Conservation (phyloP, 1,140 invertebrate genomes). For the Drosophila rhopaloa region DNA sequence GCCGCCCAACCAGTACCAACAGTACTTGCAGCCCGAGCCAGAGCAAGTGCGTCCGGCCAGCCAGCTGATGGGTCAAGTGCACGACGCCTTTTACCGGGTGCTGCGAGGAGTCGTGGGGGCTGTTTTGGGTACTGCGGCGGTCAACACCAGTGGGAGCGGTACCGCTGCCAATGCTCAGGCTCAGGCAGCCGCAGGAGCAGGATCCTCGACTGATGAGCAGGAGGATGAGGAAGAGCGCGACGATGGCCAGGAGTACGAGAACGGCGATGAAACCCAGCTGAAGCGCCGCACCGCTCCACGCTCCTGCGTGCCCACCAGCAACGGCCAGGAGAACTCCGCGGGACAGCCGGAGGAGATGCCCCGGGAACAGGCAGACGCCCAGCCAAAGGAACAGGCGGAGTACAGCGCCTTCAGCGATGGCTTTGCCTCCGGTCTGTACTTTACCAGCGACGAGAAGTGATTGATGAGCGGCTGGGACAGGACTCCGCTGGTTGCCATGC, state of each 20-base stretch:
- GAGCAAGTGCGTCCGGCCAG: conserved; percentile 44
- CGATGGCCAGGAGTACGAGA: conserved; percentile 10
- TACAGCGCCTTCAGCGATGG: conserved; percentile 51
- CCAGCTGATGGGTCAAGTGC: conserved; percentile 39
- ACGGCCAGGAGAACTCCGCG: background rate
- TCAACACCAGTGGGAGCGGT: background rate
- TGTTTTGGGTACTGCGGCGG: conserved; percentile 30
- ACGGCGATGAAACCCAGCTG: conserved; percentile 4
- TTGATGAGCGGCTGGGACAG: background rate
- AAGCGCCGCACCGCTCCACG: conserved; percentile 39
- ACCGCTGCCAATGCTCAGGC: background rate
- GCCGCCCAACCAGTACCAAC: background rate
- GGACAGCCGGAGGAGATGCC: background rate
- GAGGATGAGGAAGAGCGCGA: conserved; percentile 17
- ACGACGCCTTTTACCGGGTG: conserved; percentile 52
- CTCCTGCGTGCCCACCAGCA: conserved; percentile 33
- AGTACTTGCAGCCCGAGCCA: background rate
- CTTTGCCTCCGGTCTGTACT: conserved; percentile 61
- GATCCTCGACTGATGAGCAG: background rate
- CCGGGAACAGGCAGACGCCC: background rate
- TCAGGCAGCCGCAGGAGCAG: background rate
- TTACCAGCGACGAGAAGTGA: conserved; percentile 32
- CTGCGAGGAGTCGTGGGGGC: conserved; percentile 44
- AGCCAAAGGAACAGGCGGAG: background rate
- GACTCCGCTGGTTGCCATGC: no score